Evolutionary conservation across 35 echinoderm and acorn worm genomes (phyloP), one percentile per base, ranked within the genome.

Genomic region (Stichopus chloronotus): DNA sequence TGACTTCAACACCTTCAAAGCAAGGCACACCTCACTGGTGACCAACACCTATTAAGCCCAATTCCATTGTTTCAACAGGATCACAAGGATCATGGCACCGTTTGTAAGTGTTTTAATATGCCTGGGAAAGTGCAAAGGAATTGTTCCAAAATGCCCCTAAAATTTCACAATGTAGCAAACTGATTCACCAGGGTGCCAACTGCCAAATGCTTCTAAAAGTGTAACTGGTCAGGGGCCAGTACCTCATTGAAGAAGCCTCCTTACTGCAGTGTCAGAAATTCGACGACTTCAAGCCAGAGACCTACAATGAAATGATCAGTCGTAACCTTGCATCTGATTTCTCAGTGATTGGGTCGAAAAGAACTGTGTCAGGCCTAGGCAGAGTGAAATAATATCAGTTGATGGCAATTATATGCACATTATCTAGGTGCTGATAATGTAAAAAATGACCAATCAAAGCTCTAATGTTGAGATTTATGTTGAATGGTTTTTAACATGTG

Each of bases 291-390:
- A 1, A 13, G 65, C 65, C 65, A 3, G 30, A 71, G 65, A 71
- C 65, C 65, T 71, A 1, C 65, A 71, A 71, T 71, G 65, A 71
- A 71, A 71, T 71, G 65, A 71, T 13, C 65, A 71, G 1, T 71
- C 4, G n/a, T 71, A 71, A 71, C 65, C 65, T 71, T 71, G n/a
- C 65, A 71, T 71, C 65, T 71, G 65, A 43, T 71, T 71, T 71
- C 65, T 71, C 65, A 71, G 4, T 71, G 65, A 71, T 71, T 71
- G 11, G 65, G n/a, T 71, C 65, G 1, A 8, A 68, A 68, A 71
- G 65, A 11, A 71, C 65, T n/a, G 1, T 71, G 65, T 71, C 65
- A 71, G 65, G 65, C n/a, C 65, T 2, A 71, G 65, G 65, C 65
- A 71, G 4, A 71, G 65, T 71, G 65, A 71, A 71, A 71, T 71